Conservation (phyloP, 64 coral and sea anemone species). For the Acropora tenuis region DNA sequence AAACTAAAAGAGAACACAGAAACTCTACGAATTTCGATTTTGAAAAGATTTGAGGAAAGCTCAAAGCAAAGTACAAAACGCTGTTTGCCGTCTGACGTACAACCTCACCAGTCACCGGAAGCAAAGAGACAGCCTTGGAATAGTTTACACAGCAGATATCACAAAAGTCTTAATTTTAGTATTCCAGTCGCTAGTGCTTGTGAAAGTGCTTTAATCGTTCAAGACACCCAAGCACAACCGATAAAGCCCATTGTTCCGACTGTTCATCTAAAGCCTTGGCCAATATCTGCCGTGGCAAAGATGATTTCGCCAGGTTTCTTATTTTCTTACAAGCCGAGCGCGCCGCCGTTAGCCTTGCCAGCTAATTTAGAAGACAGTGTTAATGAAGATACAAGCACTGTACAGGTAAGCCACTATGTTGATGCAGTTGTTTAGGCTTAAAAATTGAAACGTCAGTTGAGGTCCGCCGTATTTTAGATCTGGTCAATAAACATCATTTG, state of each 20-base stretch:
- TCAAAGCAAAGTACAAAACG: background rate
- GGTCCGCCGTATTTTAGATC: too few species aligned
- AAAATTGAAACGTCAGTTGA: too few species aligned
- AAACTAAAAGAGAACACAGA: background rate
- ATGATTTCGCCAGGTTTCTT: background rate
- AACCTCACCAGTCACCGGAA: background rate
- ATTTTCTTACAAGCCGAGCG: background rate
- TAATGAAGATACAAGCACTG: too few species aligned
- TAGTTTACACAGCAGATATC: background rate
- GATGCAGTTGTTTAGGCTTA: too few species aligned
- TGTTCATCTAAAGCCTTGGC: too few species aligned
- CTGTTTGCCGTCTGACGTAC: background rate
- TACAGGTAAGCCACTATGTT: too few species aligned
- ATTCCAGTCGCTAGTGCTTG: background rate
- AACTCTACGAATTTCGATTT: background rate
- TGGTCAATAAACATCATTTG: too few species aligned
- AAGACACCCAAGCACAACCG: too few species aligned
- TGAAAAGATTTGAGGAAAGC: background rate
- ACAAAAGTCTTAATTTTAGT: background rate
- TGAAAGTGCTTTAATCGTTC: background rate
- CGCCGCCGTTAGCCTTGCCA: too few species aligned
- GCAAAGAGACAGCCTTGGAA: background rate
- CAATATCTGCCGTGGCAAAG: background rate
- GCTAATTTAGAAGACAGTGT: too few species aligned
- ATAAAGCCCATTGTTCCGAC: too few species aligned